Base-by-base conservation (phyloP, 1,140 invertebrate genomes). In the Varroa destructor region DNA sequence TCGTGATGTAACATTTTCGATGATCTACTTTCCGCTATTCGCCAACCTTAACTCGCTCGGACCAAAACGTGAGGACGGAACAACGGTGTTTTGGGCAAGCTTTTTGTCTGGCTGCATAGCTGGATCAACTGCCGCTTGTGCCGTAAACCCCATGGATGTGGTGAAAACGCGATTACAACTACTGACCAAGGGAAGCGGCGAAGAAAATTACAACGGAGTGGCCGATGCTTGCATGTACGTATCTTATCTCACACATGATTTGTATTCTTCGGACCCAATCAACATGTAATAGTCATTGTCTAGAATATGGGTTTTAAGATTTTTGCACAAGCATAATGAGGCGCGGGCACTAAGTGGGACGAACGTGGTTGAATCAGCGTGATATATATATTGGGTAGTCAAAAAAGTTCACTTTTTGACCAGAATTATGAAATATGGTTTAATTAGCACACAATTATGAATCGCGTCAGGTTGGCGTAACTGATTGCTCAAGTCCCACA, bases 11-110 rank as follows among this genome's bases (percentile, higher is more conserved):
- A 88, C 89, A 25, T 99, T 99, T 81, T 97, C 94, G n/a, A 82
- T 97, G 36, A 87, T 99, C 70, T 99, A 99, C 81, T 99, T 99
- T 81, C 96, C 96, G 14, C 80, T 97, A 25, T 99, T 99, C 81
- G 95, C 96, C 57, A 87, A 90, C 73, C 82, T 99, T 1, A 97
- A 98, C 82, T 83, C 85, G 73, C 81, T 97, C 73, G 95, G 95
- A 37, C 89, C 90, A 1, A 84, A 87, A 74, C 78, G 79, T 75
- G 54, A 77, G 43, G 80, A 83, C 75, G 81, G 81, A 4, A 81
- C 78, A 74, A 87, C 91, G 36, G 87, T 86, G 5, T 90, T 89
- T 80, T 92, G 88, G 86, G 92, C 90, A 79, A 97, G 93, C 46
- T 98, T 99, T 81, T 76, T 94, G 56, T 86, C 92, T 51, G 96